Percentiles rank a stretch among this genome's conserved stretches.
Conservation (phyloP, 2,797 vertebrate genomes). For the Masticophis lateralis region DNA sequence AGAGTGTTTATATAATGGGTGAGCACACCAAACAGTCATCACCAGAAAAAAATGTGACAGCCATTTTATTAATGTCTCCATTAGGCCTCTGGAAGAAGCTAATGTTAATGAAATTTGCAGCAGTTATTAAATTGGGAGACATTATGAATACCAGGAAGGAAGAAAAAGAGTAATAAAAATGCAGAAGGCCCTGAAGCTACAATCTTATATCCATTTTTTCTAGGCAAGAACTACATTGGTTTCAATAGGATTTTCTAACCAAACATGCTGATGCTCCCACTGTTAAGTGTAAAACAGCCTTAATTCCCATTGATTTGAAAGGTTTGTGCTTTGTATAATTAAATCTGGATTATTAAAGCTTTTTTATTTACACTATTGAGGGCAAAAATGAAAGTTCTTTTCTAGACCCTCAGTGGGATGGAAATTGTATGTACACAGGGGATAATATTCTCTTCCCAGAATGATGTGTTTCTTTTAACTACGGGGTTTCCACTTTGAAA, state of each 20-base stretch:
- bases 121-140: conserved; percentile 10
- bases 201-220: neutral
- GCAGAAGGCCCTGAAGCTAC: neutral
- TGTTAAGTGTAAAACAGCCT: neutral
- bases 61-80: conserved; percentile 3
- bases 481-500: neutral
- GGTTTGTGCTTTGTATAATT: neutral
- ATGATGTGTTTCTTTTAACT: neutral
- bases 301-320: neutral
- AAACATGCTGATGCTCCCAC: neutral
- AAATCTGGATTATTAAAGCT: neutral
- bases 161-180: conserved; percentile 29
- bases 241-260: neutral
- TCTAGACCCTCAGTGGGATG: neutral
- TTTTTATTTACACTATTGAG: neutral
- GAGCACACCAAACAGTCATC: neutral
- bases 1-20: conserved; percentile 25
- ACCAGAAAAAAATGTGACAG: neutral
- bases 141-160: conserved; percentile 25
- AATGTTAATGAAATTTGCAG: conserved; percentile 32
- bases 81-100: conserved; percentile 31
- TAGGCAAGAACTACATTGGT: neutral
- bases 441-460: neutral
- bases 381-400: neutral
- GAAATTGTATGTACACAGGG: neutral